These are phyloP conservation scores for Esox lucius DNA, from an alignment of 2,797 vertebrate genomes.

Conservation along the genomic window DNA sequence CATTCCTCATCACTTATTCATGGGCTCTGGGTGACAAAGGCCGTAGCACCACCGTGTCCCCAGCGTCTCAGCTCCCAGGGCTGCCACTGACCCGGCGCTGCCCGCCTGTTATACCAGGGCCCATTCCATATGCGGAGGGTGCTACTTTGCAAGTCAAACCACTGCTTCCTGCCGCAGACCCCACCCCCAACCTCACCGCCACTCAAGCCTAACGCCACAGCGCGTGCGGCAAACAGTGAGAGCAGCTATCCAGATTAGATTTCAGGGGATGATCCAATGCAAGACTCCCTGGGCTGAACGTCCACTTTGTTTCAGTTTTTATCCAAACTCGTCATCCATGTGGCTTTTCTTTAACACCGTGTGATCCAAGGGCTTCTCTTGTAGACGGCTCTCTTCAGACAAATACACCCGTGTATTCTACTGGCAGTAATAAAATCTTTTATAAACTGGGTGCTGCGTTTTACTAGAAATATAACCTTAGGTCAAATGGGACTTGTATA, in stretches of 20 bases:
- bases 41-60: conserved; percentile 50
- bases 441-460: conserved; percentile 34
- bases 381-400: conserved; percentile 30
- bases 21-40: conserved; percentile 73
- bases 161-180: conserved; percentile 47
- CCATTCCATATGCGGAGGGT: conserved; percentile 13
- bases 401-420: conserved; percentile 15
- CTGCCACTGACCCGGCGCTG: conserved; percentile 40
- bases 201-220: conserved; percentile 28
- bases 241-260: conserved; percentile 39
- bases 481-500: conserved; percentile 42
- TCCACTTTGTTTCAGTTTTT: conserved; percentile 24
- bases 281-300: conserved; percentile 1
- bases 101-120: not conserved
- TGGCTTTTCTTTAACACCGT: not conserved
- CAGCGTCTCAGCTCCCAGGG: conserved; percentile 59
- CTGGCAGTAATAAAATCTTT: conserved; percentile 8
- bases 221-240: conserved; percentile 23
- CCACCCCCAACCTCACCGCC: conserved; percentile 47
- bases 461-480: conserved; percentile 16
- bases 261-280: conserved; percentile 22
- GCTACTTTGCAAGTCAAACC: conserved; percentile 84
- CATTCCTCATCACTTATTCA: conserved; percentile 84
- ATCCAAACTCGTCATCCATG: conserved; percentile 1
- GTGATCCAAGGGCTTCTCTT: not conserved